Evolutionary conservation across 2,888 invertebrate species (phyloP).

Genomic region (Frankliniella intonsa): DNA sequence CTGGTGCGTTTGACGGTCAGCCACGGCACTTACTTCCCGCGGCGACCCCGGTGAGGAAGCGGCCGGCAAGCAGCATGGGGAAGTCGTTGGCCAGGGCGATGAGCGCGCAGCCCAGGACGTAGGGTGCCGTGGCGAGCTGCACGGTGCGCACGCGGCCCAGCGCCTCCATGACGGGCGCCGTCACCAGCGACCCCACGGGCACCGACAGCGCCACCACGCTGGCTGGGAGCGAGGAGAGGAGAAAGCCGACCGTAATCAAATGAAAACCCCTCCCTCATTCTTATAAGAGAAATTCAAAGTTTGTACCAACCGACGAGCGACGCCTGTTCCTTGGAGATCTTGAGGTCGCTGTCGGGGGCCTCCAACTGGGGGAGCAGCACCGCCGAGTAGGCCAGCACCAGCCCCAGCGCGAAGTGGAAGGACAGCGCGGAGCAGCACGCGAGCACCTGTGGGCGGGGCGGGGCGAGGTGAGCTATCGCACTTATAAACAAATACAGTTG

Average conservation of each 20-base stretch:
- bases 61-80: slow-evolving; percentile 51
- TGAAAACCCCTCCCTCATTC: not conserved
- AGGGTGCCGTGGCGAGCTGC: slow-evolving; percentile 54
- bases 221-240: slow-evolving; percentile 45
- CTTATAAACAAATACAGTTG: not conserved
- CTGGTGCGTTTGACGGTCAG: too few species aligned
- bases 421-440: slow-evolving; percentile 53
- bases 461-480: not conserved
- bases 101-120: slow-evolving; percentile 53
- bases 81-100: slow-evolving; percentile 53
- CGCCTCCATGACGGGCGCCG: slow-evolving; percentile 54
- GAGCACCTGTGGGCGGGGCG: slow-evolving; percentile 47
- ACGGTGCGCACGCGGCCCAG: slow-evolving; percentile 55
- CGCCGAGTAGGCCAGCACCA: slow-evolving; percentile 56
- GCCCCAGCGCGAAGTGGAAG: slow-evolving; percentile 57
- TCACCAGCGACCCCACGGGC: slow-evolving; percentile 52
- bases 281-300: slow-evolving; percentile 28
- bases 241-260: not conserved
- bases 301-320: slow-evolving; percentile 52
- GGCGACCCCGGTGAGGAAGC: slow-evolving; percentile 54
- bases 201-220: slow-evolving; percentile 55
- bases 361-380: slow-evolving; percentile 53
- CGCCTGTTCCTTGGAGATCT: slow-evolving; percentile 46
- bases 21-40: slow-evolving; percentile 45
- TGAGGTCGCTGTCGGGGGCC: slow-evolving; percentile 43